Conservation (phyloP, 2,113 vertebrate species). For the Scortum barcoo region DNA sequence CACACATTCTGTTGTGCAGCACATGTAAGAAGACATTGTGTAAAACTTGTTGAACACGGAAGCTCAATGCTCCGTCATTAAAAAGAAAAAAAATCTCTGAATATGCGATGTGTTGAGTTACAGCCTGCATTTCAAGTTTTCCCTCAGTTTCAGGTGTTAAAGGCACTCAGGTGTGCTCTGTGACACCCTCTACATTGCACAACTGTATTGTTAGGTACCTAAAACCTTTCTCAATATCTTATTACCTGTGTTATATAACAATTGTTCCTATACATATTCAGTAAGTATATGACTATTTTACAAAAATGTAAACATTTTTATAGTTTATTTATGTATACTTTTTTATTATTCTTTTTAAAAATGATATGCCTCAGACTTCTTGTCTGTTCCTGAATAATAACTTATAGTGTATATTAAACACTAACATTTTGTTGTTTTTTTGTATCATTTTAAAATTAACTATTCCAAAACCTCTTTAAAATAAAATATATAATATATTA, state of each 20-base stretch:
- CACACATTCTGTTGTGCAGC: neutral
- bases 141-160: conserved; percentile 18
- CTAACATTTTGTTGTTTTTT: neutral
- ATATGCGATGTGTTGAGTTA: neutral
- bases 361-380: neutral
- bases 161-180: neutral
- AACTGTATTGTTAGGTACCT: neutral
- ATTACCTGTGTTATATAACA: rapidly evolving
- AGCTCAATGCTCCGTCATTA: conserved; percentile 28
- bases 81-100: conserved; percentile 7
- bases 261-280: neutral
- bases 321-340: no score
- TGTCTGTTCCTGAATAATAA: neutral
- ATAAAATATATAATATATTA: neutral
- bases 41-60: neutral
- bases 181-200: neutral
- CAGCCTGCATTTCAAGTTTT: conserved; percentile 22
- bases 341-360: no score
- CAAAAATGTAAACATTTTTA: no score
- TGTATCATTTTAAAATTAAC: neutral
- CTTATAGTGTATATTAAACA: neutral
- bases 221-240: neutral
- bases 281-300: neutral
- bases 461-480: neutral
- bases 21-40: neutral